phyloP scores from a whole-genome alignment of 2,888 invertebrate species.

The Cistogaster globosa region DNA sequence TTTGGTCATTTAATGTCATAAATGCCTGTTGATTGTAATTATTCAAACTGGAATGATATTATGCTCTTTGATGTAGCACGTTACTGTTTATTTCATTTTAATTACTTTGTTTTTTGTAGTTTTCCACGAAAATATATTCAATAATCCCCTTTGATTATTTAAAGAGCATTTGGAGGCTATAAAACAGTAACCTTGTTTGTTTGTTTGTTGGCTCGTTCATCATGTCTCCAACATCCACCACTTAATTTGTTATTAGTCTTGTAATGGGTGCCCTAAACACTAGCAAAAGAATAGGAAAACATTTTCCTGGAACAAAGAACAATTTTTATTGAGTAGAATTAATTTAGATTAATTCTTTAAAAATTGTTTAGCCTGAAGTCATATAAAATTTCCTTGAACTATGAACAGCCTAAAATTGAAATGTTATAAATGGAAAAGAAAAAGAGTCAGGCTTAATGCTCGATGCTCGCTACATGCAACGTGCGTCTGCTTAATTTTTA shows the following conservation, averaged over 20 bases:
- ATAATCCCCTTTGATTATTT: constrained; percentile 14
- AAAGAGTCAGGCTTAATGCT: no score
- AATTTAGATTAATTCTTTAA: constrained; percentile 7
- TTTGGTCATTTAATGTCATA: constrained; percentile 73
- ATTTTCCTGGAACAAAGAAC: constrained; percentile 47
- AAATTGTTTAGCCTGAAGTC: background rate
- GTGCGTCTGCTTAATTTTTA: no score
- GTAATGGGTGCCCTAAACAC: constrained; percentile 48
- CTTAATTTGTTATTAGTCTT: constrained; percentile 57
- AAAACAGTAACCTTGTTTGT: constrained; percentile 60
- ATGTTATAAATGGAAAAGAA: no score
- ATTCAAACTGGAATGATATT: constrained; percentile 44
- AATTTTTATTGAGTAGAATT: constrained; percentile 15
- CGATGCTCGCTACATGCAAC: no score
- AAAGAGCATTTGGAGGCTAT: constrained; percentile 35
- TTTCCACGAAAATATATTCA: constrained; percentile 50
- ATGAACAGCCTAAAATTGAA: background rate
- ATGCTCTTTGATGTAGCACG: constrained; percentile 56
- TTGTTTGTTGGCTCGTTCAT: constrained; percentile 44
- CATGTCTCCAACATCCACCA: constrained; percentile 31
- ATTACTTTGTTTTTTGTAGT: constrained; percentile 19
- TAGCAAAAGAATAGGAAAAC: background rate
- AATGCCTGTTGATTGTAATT: constrained; percentile 62
- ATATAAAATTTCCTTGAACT: constrained; percentile 26
- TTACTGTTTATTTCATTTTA: constrained; percentile 19